A percentile compares a stretch with the other conserved stretches of the same genome.
phyloP scores from a whole-genome alignment of 2,113 vertebrate species.

The Otis tarda region DNA sequence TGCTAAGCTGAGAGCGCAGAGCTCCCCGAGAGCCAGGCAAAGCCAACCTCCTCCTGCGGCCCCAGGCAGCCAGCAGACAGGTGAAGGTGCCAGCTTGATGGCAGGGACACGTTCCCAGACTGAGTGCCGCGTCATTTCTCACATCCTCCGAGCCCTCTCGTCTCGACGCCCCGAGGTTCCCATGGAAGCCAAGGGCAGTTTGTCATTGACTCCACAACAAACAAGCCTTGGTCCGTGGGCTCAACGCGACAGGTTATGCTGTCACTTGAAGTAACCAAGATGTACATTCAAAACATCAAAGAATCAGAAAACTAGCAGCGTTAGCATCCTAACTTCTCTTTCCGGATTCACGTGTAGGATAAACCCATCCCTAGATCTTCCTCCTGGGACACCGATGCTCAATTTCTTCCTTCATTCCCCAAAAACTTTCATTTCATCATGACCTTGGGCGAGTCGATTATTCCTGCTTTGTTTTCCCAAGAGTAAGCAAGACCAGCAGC shows the following conservation, averaged over 20 bases:
- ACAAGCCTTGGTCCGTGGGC: neutral
- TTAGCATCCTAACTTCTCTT: neutral
- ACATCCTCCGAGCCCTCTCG: neutral
- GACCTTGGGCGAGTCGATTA: neutral
- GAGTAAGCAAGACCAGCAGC: neutral
- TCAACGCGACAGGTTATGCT: neutral
- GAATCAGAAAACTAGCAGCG: neutral
- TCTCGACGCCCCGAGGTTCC: neutral
- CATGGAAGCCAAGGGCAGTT: neutral
- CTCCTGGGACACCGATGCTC: neutral
- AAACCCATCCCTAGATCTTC: neutral
- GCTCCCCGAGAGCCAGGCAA: neutral
- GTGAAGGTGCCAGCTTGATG: neutral
- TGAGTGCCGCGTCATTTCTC: neutral
- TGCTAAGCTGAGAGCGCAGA: neutral
- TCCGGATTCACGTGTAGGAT: neutral
- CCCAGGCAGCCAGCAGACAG: neutral
- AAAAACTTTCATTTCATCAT: neutral
- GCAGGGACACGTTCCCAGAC: neutral
- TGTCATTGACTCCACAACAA: neutral
- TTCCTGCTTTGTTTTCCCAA: neutral
- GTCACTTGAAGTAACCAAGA: neutral
- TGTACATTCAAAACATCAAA: neutral
- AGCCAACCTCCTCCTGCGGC: neutral
- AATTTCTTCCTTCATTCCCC: neutral